Conservation (phyloP, 2,797 vertebrate species). For the Bufotes viridis region DNA sequence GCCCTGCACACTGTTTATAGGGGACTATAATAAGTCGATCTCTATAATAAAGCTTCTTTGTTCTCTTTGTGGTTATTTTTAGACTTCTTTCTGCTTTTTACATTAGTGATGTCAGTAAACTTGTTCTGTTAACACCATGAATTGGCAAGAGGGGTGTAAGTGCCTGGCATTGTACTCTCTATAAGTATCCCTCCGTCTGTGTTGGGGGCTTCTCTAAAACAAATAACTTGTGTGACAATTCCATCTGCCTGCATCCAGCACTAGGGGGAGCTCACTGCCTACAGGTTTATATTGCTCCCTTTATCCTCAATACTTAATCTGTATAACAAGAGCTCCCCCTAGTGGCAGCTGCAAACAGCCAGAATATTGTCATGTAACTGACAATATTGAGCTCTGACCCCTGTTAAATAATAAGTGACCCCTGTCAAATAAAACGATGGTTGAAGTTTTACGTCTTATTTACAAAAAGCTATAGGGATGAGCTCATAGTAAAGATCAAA, state of each 20-base stretch:
- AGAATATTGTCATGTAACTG: neutral
- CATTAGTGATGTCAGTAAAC: neutral
- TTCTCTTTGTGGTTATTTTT: constrained; percentile 27
- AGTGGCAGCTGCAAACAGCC: neutral
- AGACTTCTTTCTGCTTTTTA: constrained; percentile 9
- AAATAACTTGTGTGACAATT: neutral
- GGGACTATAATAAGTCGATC: neutral
- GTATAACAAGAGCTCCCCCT: neutral
- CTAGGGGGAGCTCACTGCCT: neutral
- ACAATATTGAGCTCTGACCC: neutral
- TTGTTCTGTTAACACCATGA: neutral
- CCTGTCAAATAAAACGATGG: no score
- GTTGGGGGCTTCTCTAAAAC: neutral
- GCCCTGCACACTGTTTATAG: no score
- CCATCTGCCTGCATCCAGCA: neutral
- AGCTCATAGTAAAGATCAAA: no score
- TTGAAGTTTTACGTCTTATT: no score
- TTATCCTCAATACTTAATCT: no score
- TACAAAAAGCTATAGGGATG: no score
- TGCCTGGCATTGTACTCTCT: neutral
- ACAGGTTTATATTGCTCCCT: neutral
- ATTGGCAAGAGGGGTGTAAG: neutral
- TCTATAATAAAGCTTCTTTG: constrained; percentile 20
- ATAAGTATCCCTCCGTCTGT: neutral
- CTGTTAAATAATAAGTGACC: no score